Evolutionary conservation across 2,797 vertebrate genomes (phyloP), one percentile per base, ranked within the genome.

Genomic region (Ceyx erithaca): DNA sequence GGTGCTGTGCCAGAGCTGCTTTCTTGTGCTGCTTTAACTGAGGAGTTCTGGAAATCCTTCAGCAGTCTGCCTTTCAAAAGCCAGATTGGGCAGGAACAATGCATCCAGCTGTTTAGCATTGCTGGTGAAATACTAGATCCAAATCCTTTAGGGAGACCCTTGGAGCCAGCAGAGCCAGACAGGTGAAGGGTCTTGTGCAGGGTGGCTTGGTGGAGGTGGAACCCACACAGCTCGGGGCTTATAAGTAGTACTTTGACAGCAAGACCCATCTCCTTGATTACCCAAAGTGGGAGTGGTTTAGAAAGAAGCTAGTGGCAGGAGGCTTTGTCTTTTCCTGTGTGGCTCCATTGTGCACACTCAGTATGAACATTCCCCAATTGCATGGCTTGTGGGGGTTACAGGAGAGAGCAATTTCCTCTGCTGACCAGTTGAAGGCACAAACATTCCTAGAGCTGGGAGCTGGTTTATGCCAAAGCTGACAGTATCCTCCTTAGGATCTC

Each of bases 31-130:
- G 71, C 67, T 78, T 10, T 9, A 41, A 62, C 63, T 70, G 35
- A 23, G 0, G 2, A 55, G 78, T 40, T 71, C 92, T 95, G 84
- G 88, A 80, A 86, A 87, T 85, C 87, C 92, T 80, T 95, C 68
- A 84, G 81, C 80, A 19, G n/a, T 31, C 75, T 80, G 75, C 71
- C 37, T 83, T 77, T 73, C 80, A 31, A 41, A 52, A 63, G 52
- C 80, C 80, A 82, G 45, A 59, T 37, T 41, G 72, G 84, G 73
- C 41, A 75, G 79, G 66, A 78, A 54, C 3, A 43, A 57, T 81
- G 72, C 66, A 83, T 78, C 80, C 80, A 67, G 51, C 45, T 78
- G 83, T 70, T 91, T 23, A 69, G 67, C 40, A 20, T 78, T 78
- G 71, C 61, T 92, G 86, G 43, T 67, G 68, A 85, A 82, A 63